Percentiles rank a stretch among this genome's conserved stretches.
phyloP scores from a whole-genome alignment of 2,888 invertebrate species.

The Habrosyne pyritoides region DNA sequence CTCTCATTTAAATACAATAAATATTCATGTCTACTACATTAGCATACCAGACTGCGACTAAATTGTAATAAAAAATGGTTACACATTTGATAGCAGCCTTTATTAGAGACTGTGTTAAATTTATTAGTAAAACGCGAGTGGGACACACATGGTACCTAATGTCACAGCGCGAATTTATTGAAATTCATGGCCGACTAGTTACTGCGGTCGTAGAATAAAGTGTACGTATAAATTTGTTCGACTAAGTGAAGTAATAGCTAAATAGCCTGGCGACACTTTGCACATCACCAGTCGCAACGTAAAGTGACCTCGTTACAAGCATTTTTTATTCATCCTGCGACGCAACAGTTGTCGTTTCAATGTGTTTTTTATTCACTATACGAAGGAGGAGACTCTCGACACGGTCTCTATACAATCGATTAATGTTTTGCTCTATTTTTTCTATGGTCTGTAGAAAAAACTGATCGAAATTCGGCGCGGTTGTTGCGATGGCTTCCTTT shows the following conservation, averaged over 20 bases:
- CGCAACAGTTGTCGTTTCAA: slow-evolving; percentile 32
- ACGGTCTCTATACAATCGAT: slow-evolving; percentile 41
- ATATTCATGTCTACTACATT: slow-evolving; percentile 24
- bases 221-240: slow-evolving; percentile 21
- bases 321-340: slow-evolving; percentile 47
- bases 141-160: slow-evolving; percentile 22
- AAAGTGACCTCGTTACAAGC: slow-evolving; percentile 48
- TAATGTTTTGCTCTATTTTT: slow-evolving; percentile 42
- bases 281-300: slow-evolving; percentile 41
- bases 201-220: slow-evolving; percentile 38
- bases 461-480: slow-evolving; percentile 36
- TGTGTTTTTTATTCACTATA: slow-evolving; percentile 35
- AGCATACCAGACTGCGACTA: slow-evolving; percentile 21
- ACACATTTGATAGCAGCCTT: slow-evolving; percentile 10
- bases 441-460: slow-evolving; percentile 35
- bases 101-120: slow-evolving; percentile 8
- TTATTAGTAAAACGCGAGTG: slow-evolving; percentile 13
- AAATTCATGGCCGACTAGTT: slow-evolving; percentile 45
- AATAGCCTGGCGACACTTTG: slow-evolving; percentile 20
- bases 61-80: slow-evolving; percentile 27
- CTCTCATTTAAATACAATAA: slow-evolving; percentile 14
- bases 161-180: slow-evolving; percentile 39
- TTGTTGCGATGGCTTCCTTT: slow-evolving; percentile 46
- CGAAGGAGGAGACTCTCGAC: slow-evolving; percentile 36
- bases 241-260: background rate